Conservation (phyloP, 2,113 vertebrate genomes). For the Empidonax traillii region DNA sequence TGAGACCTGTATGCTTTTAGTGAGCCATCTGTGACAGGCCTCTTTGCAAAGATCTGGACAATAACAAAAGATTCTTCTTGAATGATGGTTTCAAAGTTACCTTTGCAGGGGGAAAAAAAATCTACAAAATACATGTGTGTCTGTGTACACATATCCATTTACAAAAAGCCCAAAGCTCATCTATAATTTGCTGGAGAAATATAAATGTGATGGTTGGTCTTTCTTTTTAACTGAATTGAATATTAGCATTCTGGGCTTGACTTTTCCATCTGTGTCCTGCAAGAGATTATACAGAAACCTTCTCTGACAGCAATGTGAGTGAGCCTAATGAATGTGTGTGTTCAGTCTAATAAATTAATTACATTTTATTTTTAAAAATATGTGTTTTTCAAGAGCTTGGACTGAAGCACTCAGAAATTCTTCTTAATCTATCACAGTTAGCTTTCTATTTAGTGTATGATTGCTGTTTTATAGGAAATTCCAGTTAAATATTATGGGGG, state of each 20-base stretch:
- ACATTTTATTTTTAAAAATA: not conserved
- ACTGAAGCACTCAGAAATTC: not conserved
- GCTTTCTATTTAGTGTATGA: not conserved
- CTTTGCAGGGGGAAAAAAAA: not conserved
- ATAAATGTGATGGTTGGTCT: not conserved
- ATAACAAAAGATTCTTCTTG: not conserved
- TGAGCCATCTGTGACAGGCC: rapidly evolving
- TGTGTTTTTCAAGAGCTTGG: not conserved
- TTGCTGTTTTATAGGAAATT: not conserved
- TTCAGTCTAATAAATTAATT: not conserved
- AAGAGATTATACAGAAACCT: not conserved
- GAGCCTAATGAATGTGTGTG: not conserved
- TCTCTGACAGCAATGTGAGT: not conserved
- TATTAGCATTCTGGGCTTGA: slow-evolving; percentile 14
- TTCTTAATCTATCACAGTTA: not conserved
- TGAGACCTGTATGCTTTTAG: not conserved
- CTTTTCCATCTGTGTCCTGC: not conserved
- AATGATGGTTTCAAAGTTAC: not conserved
- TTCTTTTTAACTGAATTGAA: not conserved
- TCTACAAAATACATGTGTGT: rapidly evolving
- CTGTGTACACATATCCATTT: not conserved
- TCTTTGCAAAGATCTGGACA: rapidly evolving
- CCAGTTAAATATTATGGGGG: not conserved
- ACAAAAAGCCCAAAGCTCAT: not conserved
- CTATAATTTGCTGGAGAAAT: not conserved